phyloP scores from a whole-genome alignment of 53 echinoderm and acorn worm genomes.

The Patiria pectinifera region DNA sequence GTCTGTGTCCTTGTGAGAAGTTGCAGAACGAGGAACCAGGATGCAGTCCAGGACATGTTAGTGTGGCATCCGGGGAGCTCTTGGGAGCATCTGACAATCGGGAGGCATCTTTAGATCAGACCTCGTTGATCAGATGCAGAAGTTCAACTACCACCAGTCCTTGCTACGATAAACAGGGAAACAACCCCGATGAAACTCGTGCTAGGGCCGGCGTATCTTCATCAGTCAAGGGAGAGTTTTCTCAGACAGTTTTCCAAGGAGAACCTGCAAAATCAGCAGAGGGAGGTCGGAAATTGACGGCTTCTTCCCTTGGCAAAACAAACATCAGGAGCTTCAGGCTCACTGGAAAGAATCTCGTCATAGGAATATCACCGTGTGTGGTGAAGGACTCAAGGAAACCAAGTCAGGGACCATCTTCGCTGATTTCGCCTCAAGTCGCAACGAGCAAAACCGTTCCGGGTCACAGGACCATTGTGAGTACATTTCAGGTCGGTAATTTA shows the following conservation, averaged over 20 bases:
- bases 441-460: not conserved
- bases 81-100: not conserved
- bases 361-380: not conserved
- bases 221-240: not conserved
- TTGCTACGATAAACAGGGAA: not conserved
- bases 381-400: not conserved
- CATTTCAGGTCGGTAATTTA: not conserved
- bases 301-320: not conserved
- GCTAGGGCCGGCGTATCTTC: not conserved
- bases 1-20: not conserved
- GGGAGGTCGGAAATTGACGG: not conserved
- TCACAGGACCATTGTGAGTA: not conserved
- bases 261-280: not conserved
- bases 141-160: not conserved
- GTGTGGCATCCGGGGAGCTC: not conserved
- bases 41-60: not conserved
- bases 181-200: not conserved
- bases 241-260: not conserved
- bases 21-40: not conserved
- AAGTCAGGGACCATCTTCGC: not conserved
- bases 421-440: not conserved
- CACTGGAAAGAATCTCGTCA: not conserved
- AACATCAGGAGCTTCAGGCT: not conserved
- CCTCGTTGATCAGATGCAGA: not conserved
- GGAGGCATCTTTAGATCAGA: not conserved